Conservation (phyloP, 1,140 invertebrate genomes). For the Drosophila equinoxialis region DNA sequence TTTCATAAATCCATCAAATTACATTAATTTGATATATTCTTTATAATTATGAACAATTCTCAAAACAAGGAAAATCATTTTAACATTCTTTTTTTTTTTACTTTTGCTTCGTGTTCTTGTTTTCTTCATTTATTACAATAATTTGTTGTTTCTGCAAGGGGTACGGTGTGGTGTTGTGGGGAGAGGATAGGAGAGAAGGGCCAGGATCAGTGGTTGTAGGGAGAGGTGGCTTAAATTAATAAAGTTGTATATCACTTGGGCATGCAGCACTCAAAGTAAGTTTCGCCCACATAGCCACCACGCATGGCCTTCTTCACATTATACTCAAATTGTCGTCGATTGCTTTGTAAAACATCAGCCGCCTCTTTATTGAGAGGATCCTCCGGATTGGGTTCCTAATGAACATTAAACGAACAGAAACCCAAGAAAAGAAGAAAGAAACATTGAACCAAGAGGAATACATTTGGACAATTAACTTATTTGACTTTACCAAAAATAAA, state of each 20-base stretch:
- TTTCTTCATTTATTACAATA: constrained; percentile 71
- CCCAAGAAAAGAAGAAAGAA: background rate
- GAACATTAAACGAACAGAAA: background rate
- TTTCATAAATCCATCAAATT: too few relatives aligned
- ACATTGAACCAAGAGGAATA: background rate
- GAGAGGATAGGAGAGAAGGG: constrained; percentile 42
- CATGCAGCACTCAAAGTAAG: constrained; percentile 97
- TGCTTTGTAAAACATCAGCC: constrained; percentile 98
- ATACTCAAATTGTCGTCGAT: constrained; percentile 96
- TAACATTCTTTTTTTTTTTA: constrained; percentile 1
- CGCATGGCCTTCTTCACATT: constrained; percentile 98
- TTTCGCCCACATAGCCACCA: constrained; percentile 95
- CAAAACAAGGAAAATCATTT: too few relatives aligned
- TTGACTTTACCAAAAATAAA: constrained; percentile 92
- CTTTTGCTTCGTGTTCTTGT: constrained; percentile 42
- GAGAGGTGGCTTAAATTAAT: constrained; percentile 75
- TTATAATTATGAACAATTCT: too few relatives aligned
- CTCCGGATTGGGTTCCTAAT: constrained; percentile 98
- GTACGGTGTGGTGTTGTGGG: background rate
- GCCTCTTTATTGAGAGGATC: constrained; percentile 99
- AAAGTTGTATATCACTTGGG: constrained; percentile 91
- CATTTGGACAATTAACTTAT: constrained; percentile 68
- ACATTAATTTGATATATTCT: too few relatives aligned
- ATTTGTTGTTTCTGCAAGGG: constrained; percentile 55
- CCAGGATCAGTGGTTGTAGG: constrained; percentile 30